Conservation (phyloP, 2,888 invertebrate species). For the Apotomis capreana region DNA sequence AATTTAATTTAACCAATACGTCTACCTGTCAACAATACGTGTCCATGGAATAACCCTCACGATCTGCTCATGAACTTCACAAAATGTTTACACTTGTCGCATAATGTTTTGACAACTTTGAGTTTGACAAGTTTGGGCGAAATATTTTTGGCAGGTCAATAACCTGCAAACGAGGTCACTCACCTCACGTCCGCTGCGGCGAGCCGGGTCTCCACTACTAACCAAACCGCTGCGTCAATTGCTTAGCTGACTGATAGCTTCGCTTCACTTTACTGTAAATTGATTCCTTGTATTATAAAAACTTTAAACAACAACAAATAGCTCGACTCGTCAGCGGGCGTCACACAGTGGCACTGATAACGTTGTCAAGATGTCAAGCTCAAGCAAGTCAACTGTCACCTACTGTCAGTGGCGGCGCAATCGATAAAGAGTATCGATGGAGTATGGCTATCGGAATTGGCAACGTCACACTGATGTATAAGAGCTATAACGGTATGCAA, state of each 20-base stretch:
- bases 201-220: constrained; percentile 3
- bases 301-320: constrained; percentile 9
- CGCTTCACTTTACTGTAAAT: background rate
- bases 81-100: background rate
- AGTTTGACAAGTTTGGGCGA: background rate
- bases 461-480: background rate
- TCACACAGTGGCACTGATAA: background rate
- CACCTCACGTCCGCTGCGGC: constrained; percentile 24
- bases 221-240: background rate
- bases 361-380: constrained; percentile 13
- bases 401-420: constrained; percentile 5
- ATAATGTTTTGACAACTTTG: background rate
- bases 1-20: background rate
- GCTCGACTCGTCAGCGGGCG: background rate
- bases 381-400: constrained; percentile 11
- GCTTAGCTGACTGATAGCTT: too few relatives aligned
- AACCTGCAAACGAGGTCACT: constrained; percentile 32
- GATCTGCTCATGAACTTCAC: constrained; percentile 1
- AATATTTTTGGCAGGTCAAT: constrained; percentile 38
- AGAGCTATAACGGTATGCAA: background rate
- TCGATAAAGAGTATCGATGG: too few relatives aligned
- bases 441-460: constrained; percentile 1
- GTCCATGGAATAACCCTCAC: background rate
- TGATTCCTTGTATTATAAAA: background rate
- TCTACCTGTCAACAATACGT: background rate